Percentiles rank a stretch among this genome's conserved stretches.
Conservation (phyloP, 2,888 invertebrate species). For the Epinotia nisella region DNA sequence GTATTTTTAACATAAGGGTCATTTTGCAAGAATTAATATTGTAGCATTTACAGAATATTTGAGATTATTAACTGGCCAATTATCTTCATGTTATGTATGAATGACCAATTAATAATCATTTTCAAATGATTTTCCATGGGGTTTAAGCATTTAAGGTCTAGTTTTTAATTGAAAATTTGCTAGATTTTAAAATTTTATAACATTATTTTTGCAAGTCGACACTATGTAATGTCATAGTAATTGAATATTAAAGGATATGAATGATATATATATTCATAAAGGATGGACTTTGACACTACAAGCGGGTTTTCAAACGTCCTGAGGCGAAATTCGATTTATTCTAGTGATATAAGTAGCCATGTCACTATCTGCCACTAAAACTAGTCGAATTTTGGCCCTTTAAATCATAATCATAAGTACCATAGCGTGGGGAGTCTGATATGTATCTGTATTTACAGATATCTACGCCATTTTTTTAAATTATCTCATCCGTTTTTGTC, state of each 20-base stretch:
- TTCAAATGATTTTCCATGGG: background rate
- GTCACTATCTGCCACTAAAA: background rate
- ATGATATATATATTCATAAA: conserved; percentile 50
- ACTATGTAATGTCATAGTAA: conserved; percentile 32
- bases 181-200: background rate
- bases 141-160: background rate
- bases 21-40: conserved; percentile 13
- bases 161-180: background rate
- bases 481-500: background rate
- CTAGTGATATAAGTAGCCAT: background rate
- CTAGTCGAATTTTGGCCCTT: background rate
- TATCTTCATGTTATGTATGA: background rate
- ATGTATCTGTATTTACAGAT: background rate
- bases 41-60: background rate
- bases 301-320: background rate
- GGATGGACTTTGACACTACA: conserved; percentile 62
- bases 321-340: background rate
- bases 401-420: too few relatives aligned
- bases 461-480: background rate
- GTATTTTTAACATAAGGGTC: background rate
- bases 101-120: background rate
- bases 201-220: conserved; percentile 9
- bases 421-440: background rate
- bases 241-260: conserved; percentile 38
- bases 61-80: too few relatives aligned